Percentiles rank a stretch among this genome's conserved stretches.
phyloP scores from a whole-genome alignment of 2,113 vertebrate species.

The Pristiophorus japonicus region DNA sequence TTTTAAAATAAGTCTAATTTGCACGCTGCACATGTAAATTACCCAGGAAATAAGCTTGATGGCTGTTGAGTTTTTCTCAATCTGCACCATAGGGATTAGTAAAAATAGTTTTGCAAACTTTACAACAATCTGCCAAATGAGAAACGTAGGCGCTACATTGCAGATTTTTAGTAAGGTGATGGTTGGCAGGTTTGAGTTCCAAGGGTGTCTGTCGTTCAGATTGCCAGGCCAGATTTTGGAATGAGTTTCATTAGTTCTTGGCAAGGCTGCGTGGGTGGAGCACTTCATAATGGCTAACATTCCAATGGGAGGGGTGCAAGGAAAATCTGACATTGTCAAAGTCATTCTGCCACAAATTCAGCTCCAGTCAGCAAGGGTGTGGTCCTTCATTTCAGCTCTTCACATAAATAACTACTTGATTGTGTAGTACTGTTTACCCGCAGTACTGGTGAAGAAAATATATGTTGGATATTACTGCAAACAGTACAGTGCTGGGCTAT shows the following conservation, averaged over 20 bases:
- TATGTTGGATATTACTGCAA: neutral
- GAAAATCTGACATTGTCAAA: conserved; percentile 15
- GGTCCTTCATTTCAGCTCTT: neutral
- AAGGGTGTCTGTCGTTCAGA: neutral
- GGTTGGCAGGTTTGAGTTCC: neutral
- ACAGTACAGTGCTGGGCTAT: too few relatives aligned
- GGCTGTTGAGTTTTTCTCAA: neutral
- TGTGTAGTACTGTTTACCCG: neutral
- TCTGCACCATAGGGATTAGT: neutral
- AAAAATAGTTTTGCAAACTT: neutral
- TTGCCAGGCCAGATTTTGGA: neutral
- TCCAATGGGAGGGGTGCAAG: conserved; percentile 21
- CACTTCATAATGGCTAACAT: neutral
- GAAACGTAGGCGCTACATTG: too few relatives aligned
- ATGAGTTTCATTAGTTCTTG: conserved; percentile 1
- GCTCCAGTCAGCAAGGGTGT: neutral
- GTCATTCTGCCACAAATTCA: neutral
- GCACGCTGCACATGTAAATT: neutral
- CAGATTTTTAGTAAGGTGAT: neutral
- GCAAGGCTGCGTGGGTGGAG: conserved; percentile 18
- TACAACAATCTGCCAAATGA: neutral
- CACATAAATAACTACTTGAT: neutral
- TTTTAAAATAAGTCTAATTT: neutral
- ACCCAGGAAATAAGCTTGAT: neutral
- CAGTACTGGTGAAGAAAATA: neutral